Evolutionary conservation across 2,113 vertebrate species (phyloP).

Genomic region (Pseudorasbora parva): DNA sequence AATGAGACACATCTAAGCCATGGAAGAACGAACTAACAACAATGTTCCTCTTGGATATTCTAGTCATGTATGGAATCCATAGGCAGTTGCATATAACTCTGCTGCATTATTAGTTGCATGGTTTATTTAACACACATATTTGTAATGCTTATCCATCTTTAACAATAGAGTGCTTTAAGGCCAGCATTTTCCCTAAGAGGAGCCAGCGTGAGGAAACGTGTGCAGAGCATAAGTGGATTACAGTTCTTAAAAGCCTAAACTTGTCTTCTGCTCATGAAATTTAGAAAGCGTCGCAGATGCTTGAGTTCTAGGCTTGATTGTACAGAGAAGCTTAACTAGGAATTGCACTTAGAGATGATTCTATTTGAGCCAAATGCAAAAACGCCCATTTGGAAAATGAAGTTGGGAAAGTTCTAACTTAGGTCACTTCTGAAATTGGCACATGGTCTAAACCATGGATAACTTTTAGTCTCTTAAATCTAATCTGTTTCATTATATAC

Average conservation of each 20-base stretch:
- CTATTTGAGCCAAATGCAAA: slow-evolving; percentile 25
- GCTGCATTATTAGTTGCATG: slow-evolving; percentile 48
- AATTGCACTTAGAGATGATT: slow-evolving; percentile 54
- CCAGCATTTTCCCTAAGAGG: not conserved
- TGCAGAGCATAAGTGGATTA: slow-evolving; percentile 36
- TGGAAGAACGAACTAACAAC: not conserved
- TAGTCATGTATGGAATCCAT: slow-evolving; percentile 44
- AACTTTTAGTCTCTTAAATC: not conserved
- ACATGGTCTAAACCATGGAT: not conserved
- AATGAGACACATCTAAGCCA: too few species aligned
- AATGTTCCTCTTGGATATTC: slow-evolving; percentile 7
- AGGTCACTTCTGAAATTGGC: not conserved
- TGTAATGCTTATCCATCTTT: slow-evolving; percentile 29
- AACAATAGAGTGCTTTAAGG: slow-evolving; percentile 47
- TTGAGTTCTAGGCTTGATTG: slow-evolving; percentile 46
- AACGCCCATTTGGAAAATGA: slow-evolving; percentile 1
- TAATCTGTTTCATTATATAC: not conserved
- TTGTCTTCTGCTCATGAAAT: slow-evolving; percentile 60
- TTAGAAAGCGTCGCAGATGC: slow-evolving; percentile 59
- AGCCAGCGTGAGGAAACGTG: not conserved
- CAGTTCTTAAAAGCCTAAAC: slow-evolving; percentile 59
- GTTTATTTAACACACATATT: slow-evolving; percentile 57
- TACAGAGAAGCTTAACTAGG: slow-evolving; percentile 48
- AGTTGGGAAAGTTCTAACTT: slow-evolving; percentile 13
- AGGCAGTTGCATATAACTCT: slow-evolving; percentile 28